A percentile compares a stretch with the other conserved stretches of the same genome.
Evolutionary conservation across 2,113 vertebrate genomes (phyloP).

Genomic region (Semicossyphus pulcher): DNA sequence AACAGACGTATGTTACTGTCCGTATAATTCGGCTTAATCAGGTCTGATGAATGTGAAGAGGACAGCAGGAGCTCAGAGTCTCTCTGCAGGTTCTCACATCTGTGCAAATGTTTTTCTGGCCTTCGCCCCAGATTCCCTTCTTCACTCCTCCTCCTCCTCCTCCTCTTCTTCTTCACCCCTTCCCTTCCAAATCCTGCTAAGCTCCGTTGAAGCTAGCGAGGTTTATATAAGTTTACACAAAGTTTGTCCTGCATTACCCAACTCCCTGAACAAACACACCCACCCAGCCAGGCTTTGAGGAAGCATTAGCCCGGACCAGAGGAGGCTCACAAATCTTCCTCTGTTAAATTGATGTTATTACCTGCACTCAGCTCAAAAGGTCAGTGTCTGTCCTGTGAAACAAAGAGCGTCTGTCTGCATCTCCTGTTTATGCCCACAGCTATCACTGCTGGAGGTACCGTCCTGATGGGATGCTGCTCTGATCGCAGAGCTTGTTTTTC

Average conservation of each 20-base stretch:
- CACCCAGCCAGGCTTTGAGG: slow-evolving; percentile 23
- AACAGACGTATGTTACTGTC: no score
- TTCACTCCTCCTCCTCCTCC: no score
- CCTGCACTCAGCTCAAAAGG: slow-evolving; percentile 64
- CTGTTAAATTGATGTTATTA: slow-evolving; percentile 70
- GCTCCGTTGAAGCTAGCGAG: slow-evolving; percentile 8
- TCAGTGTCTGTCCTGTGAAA: slow-evolving; percentile 55
- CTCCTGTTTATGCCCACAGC: slow-evolving; percentile 54
- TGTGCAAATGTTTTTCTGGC: slow-evolving; percentile 63
- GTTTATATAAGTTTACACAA: slow-evolving; percentile 61
- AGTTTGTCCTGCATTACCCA: slow-evolving; percentile 39
- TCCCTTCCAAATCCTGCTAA: slow-evolving; percentile 33
- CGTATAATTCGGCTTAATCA: no score
- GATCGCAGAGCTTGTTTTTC: slow-evolving; percentile 51
- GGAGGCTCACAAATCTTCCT: slow-evolving; percentile 49
- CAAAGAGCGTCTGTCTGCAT: slow-evolving; percentile 67
- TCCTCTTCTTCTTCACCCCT: slow-evolving; percentile 1
- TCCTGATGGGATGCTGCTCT: slow-evolving; percentile 35
- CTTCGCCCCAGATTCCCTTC: slow-evolving; percentile 17
- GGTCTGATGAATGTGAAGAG: no score
- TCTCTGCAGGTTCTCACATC: slow-evolving; percentile 57
- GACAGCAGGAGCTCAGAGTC: neutral
- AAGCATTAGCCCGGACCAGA: slow-evolving; percentile 26
- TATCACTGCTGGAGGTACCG: slow-evolving; percentile 5
- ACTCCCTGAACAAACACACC: slow-evolving; percentile 27